phyloP scores from a whole-genome alignment of 2,113 vertebrate genomes.

The Dasyornis broadbenti region DNA sequence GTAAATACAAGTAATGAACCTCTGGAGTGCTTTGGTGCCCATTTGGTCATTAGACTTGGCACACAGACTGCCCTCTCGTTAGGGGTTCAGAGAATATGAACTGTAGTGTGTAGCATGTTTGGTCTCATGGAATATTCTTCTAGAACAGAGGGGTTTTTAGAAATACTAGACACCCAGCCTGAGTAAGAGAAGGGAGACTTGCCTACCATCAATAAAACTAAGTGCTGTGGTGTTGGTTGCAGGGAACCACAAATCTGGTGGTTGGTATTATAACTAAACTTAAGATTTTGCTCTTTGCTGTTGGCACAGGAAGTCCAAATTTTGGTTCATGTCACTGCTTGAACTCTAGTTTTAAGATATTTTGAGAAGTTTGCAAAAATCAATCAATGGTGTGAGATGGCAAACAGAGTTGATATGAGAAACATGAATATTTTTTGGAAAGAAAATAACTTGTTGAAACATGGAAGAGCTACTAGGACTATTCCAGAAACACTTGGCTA shows the following conservation, averaged over 20 bases:
- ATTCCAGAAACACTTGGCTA: neutral
- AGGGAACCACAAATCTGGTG: neutral
- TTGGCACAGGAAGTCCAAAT: neutral
- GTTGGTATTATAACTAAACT: neutral
- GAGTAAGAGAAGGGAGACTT: neutral
- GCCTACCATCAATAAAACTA: neutral
- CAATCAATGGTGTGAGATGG: neutral
- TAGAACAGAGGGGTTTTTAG: neutral
- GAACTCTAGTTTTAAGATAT: neutral
- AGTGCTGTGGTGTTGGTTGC: neutral
- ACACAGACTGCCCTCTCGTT: neutral
- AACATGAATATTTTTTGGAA: neutral
- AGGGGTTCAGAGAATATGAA: neutral
- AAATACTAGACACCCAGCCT: neutral
- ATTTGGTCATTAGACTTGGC: neutral
- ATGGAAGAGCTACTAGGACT: neutral
- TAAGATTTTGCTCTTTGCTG: neutral
- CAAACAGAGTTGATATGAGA: neutral
- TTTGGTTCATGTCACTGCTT: neutral
- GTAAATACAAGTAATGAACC: neutral
- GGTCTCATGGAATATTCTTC: neutral
- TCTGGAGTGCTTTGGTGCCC: neutral
- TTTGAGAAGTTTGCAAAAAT: neutral
- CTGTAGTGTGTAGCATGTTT: neutral
- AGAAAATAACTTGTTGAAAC: neutral